Evolutionary conservation across 2,888 invertebrate species (phyloP).

Genomic region (Ceramica pisi): DNA sequence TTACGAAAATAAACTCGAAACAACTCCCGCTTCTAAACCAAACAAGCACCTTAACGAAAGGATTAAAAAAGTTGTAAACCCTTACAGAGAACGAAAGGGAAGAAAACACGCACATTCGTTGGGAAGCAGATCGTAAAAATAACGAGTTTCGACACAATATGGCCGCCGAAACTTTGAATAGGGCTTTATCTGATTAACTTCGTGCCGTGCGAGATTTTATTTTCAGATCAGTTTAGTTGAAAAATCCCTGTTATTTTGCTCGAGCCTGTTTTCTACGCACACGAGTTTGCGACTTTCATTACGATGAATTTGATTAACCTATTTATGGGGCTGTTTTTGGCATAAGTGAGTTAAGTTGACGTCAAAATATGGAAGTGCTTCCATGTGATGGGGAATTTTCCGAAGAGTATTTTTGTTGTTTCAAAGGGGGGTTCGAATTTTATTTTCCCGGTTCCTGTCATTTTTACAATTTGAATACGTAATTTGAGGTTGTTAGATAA

Average conservation of each 20-base stretch:
- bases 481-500: background rate
- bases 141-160: slow-evolving; percentile 70
- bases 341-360: slow-evolving; percentile 37
- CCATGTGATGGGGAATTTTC: background rate
- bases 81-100: slow-evolving; percentile 38
- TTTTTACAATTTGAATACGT: background rate
- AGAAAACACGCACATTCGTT: slow-evolving; percentile 67
- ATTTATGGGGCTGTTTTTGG: slow-evolving; percentile 53
- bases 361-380: slow-evolving; percentile 26
- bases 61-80: slow-evolving; percentile 66
- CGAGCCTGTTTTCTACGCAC: slow-evolving; percentile 45
- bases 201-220: slow-evolving; percentile 64
- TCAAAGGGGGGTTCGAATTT: background rate
- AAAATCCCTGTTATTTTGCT: slow-evolving; percentile 55
- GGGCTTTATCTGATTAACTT: slow-evolving; percentile 70
- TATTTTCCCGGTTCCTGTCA: background rate
- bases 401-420: slow-evolving; percentile 1
- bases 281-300: slow-evolving; percentile 53
- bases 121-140: slow-evolving; percentile 67
- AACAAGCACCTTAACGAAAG: slow-evolving; percentile 46
- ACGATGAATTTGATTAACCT: slow-evolving; percentile 56
- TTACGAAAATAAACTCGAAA: slow-evolving; percentile 30
- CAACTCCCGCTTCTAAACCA: slow-evolving; percentile 30
- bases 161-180: slow-evolving; percentile 66
- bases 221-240: slow-evolving; percentile 62